Evolutionary conservation across 2,888 invertebrate species (phyloP).

Genomic region (Scaeva pyrastri): DNA sequence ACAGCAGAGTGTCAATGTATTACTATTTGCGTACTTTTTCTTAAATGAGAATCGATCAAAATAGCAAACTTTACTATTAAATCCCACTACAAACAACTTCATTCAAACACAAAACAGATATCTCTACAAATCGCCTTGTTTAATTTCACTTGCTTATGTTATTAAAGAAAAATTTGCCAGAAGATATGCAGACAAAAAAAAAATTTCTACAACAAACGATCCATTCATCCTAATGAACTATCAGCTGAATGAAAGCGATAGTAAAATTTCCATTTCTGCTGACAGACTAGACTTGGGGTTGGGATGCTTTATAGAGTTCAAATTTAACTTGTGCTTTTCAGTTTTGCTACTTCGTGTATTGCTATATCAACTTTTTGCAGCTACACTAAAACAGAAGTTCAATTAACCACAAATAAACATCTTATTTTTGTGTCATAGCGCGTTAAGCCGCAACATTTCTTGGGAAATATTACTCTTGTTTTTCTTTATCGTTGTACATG

Average conservation of each 20-base stretch:
- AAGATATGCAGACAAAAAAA: conserved; percentile 9
- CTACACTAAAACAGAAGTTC: conserved; percentile 37
- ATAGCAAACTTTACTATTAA: not conserved
- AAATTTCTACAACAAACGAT: conserved; percentile 42
- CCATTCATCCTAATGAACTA: conserved; percentile 45
- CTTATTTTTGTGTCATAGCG: conserved; percentile 32
- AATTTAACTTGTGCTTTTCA: conserved; percentile 48
- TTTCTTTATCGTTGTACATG: conserved; percentile 20
- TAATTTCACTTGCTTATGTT: conserved; percentile 43
- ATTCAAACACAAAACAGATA: conserved; percentile 40
- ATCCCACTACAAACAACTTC: conserved; percentile 7
- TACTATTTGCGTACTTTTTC: not conserved
- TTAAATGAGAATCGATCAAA: conserved; percentile 25
- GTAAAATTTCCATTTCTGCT: conserved; percentile 59
- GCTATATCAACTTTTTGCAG: not conserved
- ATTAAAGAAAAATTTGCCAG: not conserved
- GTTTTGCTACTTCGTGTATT: not conserved
- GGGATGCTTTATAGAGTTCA: conserved; percentile 42
- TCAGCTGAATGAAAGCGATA: conserved; percentile 52
- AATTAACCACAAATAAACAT: conserved; percentile 48
- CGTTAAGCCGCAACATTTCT: conserved; percentile 39
- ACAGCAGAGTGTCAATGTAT: conserved; percentile 7
- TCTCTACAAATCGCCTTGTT: conserved; percentile 44
- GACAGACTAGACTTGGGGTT: not conserved
- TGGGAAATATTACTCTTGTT: conserved; percentile 51